Evolutionary conservation across 2,113 vertebrate genomes (phyloP).

Genomic region (Aepyceros melampus): DNA sequence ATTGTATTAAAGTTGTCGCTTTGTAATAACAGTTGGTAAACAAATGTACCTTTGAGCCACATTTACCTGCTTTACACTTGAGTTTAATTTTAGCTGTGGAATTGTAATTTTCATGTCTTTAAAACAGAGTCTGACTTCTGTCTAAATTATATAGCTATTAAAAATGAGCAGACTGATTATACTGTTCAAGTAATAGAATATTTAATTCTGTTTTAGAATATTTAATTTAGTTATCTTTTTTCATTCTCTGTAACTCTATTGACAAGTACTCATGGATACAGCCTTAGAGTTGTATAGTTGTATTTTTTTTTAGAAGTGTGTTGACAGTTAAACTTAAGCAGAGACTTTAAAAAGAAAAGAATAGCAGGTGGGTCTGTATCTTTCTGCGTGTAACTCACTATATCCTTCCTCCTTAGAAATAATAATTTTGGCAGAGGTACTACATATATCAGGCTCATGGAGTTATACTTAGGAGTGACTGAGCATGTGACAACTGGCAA

Average conservation of each 20-base stretch:
- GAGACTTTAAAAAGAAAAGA: neutral
- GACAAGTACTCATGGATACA: neutral
- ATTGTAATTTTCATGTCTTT: conserved; percentile 36
- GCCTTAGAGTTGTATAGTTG: neutral
- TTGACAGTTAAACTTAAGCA: neutral
- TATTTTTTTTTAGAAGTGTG: neutral
- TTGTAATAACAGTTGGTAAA: neutral
- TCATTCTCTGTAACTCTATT: neutral
- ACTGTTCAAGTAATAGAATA: neutral
- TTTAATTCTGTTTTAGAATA: neutral
- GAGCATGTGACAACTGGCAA: neutral
- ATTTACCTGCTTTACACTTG: neutral
- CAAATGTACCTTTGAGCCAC: neutral
- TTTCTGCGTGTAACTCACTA: neutral
- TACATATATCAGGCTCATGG: neutral
- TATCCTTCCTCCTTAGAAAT: neutral
- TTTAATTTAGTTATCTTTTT: neutral
- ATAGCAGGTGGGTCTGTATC: neutral
- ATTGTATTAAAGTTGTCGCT: conserved; percentile 7
- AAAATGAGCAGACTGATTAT: neutral
- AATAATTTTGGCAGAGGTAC: neutral
- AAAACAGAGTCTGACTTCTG: neutral
- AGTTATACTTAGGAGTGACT: neutral
- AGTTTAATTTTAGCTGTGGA: conserved; percentile 13
- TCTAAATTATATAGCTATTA: neutral